Evolutionary conservation across 2,888 invertebrate species (phyloP), one percentile per base, ranked within the genome.

Genomic region (Meganola albula): DNA sequence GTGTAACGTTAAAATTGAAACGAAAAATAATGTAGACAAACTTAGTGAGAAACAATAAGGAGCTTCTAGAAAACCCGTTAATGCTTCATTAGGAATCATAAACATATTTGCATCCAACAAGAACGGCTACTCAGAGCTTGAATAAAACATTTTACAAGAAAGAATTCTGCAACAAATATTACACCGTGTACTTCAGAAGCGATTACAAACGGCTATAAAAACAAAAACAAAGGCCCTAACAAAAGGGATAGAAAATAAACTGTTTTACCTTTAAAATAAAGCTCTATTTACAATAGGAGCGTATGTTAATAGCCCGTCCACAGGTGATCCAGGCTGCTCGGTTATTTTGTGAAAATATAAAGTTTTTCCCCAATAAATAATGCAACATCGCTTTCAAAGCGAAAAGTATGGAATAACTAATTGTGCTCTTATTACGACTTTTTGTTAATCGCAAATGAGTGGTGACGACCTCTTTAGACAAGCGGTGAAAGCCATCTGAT

Each of bases 321-420:
- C 79, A 77, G 79, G 78, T 78, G 80, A 76, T 59, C 58, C 54
- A 48, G 69, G 60, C 79, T 77, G 79, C 63, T 70, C 56, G 70
- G 61, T 68, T 72, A 73, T 79, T 73, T 76, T 74, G 70, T 66
- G 74, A 70, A 75, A 78, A 78, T 76, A 77, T 71, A 75, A 77
- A 63, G 80, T 74, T 76, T 79, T 77, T 78, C 68, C 67, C 72
- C 76, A 80, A 82, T 82, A 83, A 82, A 82, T 82, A 83, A 82
- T 83, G 79, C 79, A 82, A 68, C 69, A 58, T 25, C 52, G 44
- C 54, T 52, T 48, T 54, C 53, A 52, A 53, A 54, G 51, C 41
- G 55, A 63, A 62, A 60, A 53, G 56, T 63, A 63, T 59, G 58
- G 53, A 60, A 59, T 66, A 63, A 51, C 39, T 50, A 48, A 43